These are phyloP conservation scores for Cryptocheilus praepositus DNA, from an alignment of 2,888 invertebrate genomes.

Conservation along the genomic window DNA sequence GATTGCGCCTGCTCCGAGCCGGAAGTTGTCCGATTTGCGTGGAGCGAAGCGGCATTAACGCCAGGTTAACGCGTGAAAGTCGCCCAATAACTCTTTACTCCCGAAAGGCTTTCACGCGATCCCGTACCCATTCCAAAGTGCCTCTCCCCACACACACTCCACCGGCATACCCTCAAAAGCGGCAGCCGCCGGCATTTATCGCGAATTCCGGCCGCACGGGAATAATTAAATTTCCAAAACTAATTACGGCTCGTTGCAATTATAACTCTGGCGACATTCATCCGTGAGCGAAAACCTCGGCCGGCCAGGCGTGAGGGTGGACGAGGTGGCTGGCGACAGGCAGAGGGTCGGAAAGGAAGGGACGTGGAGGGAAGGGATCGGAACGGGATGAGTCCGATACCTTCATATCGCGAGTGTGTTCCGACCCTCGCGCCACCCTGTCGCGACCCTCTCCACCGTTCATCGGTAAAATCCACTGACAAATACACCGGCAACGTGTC, in stretches of 20 bases:
- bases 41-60: constrained; percentile 8
- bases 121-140: not conserved
- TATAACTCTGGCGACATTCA: constrained; percentile 66
- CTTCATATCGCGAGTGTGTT: constrained; percentile 6
- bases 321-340: too few relatives aligned
- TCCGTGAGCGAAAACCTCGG: constrained; percentile 44
- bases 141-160: not conserved
- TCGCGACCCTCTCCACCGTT: constrained; percentile 13
- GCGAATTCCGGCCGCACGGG: constrained; percentile 56
- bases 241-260: constrained; percentile 71
- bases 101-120: constrained; percentile 30
- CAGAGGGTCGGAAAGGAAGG: not conserved
- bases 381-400: constrained; percentile 7
- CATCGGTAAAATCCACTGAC: constrained; percentile 27
- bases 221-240: constrained; percentile 73
- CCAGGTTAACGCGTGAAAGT: constrained; percentile 32
- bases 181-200: constrained; percentile 58
- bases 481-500: not conserved
- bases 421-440: constrained; percentile 3
- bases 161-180: not conserved
- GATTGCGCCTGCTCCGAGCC: too few relatives aligned
- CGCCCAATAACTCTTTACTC: constrained; percentile 50
- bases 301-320: constrained; percentile 9
- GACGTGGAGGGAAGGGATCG: constrained; percentile 3
- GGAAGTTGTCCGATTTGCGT: too few relatives aligned